These are phyloP conservation scores for Strix uralensis DNA, from an alignment of 2,113 vertebrate genomes.

Conservation along the genomic window DNA sequence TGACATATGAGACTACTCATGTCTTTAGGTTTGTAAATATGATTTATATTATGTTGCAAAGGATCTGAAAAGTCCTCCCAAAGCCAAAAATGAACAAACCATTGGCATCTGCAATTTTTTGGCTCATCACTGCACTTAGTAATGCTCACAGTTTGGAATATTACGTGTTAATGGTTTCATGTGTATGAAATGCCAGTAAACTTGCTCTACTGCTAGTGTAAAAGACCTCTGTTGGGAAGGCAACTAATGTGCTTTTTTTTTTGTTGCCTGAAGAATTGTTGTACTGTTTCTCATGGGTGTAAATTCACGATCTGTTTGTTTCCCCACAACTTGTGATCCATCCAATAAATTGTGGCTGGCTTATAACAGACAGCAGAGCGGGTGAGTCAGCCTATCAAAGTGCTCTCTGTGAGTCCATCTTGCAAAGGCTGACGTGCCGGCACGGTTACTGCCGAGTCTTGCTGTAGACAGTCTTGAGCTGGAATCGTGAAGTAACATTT, in stretches of 20 bases:
- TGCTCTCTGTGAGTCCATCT: neutral
- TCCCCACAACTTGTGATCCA: neutral
- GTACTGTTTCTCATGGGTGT: neutral
- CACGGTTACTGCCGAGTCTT: fast-evolving
- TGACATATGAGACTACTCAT: neutral
- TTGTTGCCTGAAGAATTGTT: neutral
- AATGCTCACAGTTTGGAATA: neutral
- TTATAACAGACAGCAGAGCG: fast-evolving
- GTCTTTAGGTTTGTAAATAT: conserved; percentile 33
- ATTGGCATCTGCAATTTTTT: neutral
- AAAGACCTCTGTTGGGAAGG: neutral
- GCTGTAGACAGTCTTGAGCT: neutral
- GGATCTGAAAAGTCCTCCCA: neutral
- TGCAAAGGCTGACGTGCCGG: neutral
- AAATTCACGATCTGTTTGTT: neutral
- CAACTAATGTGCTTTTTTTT: neutral
- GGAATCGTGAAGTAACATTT: neutral
- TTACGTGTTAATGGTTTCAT: neutral
- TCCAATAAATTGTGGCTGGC: neutral
- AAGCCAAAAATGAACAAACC: neutral
- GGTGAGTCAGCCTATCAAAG: neutral
- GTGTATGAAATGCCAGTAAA: neutral
- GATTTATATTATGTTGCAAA: neutral
- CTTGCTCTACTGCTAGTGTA: neutral
- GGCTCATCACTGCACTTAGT: neutral